Conservation (phyloP, 2,888 invertebrate species). For the Pyrocoelia pectoralis region DNA sequence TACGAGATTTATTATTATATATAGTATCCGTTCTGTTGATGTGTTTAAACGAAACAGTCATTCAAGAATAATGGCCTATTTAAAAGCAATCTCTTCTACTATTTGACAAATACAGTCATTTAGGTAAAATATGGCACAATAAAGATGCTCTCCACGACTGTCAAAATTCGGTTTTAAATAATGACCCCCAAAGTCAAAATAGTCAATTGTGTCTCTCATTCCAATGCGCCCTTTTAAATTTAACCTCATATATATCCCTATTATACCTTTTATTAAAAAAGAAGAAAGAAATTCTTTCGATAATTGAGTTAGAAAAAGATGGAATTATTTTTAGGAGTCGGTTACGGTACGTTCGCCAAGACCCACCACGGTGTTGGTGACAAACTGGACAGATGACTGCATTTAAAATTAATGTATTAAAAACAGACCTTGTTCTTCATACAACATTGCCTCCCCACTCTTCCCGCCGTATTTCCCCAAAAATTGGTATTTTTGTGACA, state of each 20-base stretch:
- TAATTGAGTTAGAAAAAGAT: conserved; percentile 41
- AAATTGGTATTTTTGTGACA: background rate
- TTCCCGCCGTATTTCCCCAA: background rate
- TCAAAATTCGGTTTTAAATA: conserved; percentile 53
- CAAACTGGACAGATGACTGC: conserved; percentile 59
- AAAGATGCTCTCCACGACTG: conserved; percentile 52
- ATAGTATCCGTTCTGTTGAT: conserved; percentile 23
- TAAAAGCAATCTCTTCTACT: conserved; percentile 32
- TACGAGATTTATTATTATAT: conserved; percentile 4
- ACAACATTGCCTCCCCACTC: background rate
- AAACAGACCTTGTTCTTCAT: conserved; percentile 24
- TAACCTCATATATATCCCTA: conserved; percentile 37
- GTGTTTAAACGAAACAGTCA: conserved; percentile 27
- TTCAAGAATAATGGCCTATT: conserved; percentile 33
- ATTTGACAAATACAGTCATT: conserved; percentile 38
- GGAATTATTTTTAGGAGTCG: conserved; percentile 39
- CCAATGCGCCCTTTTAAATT: conserved; percentile 28
- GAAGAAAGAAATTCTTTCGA: conserved; percentile 34
- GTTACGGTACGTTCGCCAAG: conserved; percentile 48
- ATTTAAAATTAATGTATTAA: conserved; percentile 50
- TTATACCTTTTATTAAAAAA: conserved; percentile 43
- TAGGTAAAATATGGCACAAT: conserved; percentile 44
- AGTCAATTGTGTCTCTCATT: conserved; percentile 49
- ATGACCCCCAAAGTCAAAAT: conserved; percentile 55
- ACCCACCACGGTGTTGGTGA: conserved; percentile 59